Evolutionary conservation across 2,113 vertebrate genomes (phyloP).

Genomic region (Xenus cinereus): DNA sequence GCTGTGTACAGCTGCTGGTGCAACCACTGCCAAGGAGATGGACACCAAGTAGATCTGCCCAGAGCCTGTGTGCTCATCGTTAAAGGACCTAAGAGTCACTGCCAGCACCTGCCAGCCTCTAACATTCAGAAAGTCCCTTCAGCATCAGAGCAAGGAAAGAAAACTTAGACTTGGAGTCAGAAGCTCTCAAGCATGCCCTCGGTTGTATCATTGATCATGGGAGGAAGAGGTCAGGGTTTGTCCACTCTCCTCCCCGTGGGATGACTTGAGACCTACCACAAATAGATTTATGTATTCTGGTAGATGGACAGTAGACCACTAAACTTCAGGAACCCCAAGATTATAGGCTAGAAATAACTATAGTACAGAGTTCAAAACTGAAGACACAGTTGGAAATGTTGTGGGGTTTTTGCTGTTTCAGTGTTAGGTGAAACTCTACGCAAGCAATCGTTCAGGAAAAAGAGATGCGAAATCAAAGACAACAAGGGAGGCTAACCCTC

Average conservation of each 20-base stretch:
- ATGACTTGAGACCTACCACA: not conserved
- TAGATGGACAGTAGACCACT: not conserved
- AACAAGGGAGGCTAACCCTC: not conserved
- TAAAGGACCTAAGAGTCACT: not conserved
- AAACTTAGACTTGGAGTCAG: not conserved
- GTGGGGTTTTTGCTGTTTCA: not conserved
- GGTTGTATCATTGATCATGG: rapidly evolving
- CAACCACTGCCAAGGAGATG: not conserved
- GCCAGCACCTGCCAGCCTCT: not conserved
- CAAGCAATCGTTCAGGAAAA: not conserved
- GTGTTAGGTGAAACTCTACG: not conserved
- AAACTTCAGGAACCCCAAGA: not conserved
- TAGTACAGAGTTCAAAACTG: not conserved
- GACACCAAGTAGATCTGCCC: not conserved
- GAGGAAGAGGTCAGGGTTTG: not conserved
- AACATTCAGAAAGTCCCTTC: not conserved
- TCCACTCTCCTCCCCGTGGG: not conserved
- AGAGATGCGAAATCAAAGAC: not conserved
- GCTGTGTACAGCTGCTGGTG: not conserved
- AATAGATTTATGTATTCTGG: not conserved
- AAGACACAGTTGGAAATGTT: not conserved
- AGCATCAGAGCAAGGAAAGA: not conserved
- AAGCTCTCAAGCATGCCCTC: not conserved
- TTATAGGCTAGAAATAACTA: not conserved
- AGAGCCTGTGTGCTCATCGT: not conserved